These are phyloP conservation scores for Sesia bembeciformis DNA, from an alignment of 2,888 invertebrate species.

Conservation along the genomic window DNA sequence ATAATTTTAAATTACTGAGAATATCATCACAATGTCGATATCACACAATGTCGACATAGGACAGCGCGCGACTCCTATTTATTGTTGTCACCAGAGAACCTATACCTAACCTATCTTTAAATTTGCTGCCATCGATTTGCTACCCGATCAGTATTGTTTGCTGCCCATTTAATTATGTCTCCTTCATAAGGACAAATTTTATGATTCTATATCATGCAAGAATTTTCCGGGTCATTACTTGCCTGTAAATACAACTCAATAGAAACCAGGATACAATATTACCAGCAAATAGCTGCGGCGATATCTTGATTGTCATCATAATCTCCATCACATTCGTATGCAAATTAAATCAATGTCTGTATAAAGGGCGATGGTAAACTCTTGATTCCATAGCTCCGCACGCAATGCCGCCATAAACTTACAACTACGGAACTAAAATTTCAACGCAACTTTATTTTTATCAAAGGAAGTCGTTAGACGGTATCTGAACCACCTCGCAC, in stretches of 20 bases:
- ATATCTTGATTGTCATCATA: neutral
- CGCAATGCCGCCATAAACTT: slow-evolving; percentile 69
- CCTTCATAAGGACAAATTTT: too few relatives aligned
- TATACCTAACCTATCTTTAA: too few relatives aligned
- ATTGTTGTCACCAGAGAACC: too few relatives aligned
- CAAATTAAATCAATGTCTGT: slow-evolving; percentile 70
- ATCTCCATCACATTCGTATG: slow-evolving; percentile 19
- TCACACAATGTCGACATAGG: too few relatives aligned
- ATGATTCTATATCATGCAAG: too few relatives aligned
- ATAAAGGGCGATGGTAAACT: slow-evolving; percentile 58
- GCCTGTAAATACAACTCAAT: neutral
- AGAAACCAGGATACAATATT: neutral
- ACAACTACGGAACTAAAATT: slow-evolving; percentile 69
- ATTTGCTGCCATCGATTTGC: too few relatives aligned
- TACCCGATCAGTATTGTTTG: too few relatives aligned
- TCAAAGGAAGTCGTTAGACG: slow-evolving; percentile 72
- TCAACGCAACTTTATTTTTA: slow-evolving; percentile 73
- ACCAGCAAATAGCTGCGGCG: neutral
- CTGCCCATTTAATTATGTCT: too few relatives aligned
- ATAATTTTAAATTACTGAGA: too few relatives aligned
- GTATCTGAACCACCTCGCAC: slow-evolving; percentile 66
- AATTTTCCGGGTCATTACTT: neutral
- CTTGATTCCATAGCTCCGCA: slow-evolving; percentile 53
- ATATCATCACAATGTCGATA: too few relatives aligned
- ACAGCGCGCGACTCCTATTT: too few relatives aligned